These are phyloP conservation scores for Arnoldichthys spilopterus DNA, from an alignment of 2,797 vertebrate genomes.

Conservation along the genomic window DNA sequence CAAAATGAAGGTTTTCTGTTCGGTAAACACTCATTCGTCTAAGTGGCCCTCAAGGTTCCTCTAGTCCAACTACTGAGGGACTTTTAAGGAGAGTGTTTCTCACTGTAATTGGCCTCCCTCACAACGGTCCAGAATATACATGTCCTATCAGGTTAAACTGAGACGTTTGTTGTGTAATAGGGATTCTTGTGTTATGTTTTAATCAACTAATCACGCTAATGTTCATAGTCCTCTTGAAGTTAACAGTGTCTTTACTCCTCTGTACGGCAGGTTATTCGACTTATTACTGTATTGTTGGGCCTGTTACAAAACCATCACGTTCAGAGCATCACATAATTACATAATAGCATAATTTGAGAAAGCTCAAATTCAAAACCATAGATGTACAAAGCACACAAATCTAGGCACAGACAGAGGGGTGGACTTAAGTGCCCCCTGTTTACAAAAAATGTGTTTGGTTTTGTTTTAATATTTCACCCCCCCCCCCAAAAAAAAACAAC, in stretches of 20 bases:
- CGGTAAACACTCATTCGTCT: neutral
- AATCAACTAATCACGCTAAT: neutral
- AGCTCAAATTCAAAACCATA: too few species aligned
- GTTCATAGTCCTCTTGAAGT: too few species aligned
- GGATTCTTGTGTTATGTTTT: neutral
- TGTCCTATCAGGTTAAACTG: neutral
- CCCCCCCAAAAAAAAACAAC: too few species aligned
- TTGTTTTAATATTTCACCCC: too few species aligned
- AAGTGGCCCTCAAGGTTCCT: neutral
- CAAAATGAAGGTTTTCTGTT: neutral
- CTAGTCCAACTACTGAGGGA: neutral
- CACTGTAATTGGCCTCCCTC: neutral
- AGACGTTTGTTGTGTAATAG: neutral
- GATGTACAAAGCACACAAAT: too few species aligned
- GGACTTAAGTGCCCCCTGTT: too few species aligned
- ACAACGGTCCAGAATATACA: neutral
- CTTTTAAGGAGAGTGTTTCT: neutral
- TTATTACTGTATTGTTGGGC: neutral
- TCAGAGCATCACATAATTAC: neutral
- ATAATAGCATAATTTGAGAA: too few species aligned
- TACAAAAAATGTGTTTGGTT: too few species aligned
- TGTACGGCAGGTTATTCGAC: neutral
- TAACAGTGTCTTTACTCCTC: too few species aligned
- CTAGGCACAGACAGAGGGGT: too few species aligned
- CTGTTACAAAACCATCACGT: neutral